A percentile compares a stretch with the other conserved stretches of the same genome.
Conservation (phyloP, 1,140 invertebrate species). For the Mycetomoellerius zeteki region DNA sequence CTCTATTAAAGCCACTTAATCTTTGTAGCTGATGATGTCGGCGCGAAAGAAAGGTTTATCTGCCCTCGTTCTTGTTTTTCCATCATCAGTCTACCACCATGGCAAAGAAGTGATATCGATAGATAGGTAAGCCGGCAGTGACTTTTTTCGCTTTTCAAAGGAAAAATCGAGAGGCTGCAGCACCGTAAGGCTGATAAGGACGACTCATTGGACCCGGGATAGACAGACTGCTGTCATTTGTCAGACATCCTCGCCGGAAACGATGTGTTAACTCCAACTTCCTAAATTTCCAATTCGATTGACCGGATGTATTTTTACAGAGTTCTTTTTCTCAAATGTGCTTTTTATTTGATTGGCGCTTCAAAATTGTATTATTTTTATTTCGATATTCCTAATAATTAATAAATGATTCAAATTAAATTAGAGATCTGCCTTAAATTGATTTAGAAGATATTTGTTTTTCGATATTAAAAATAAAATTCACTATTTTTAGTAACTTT, state of each 20-base stretch:
- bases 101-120: slow-evolving; percentile 77
- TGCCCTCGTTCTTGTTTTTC: slow-evolving; percentile 78
- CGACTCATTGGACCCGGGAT: slow-evolving; percentile 78
- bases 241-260: slow-evolving; percentile 68
- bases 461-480: neutral
- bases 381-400: neutral
- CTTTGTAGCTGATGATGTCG: slow-evolving; percentile 70
- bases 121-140: slow-evolving; percentile 68
- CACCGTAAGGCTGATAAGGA: slow-evolving; percentile 74
- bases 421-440: neutral
- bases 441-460: neutral
- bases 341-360: neutral
- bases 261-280: slow-evolving; percentile 56
- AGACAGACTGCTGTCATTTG: slow-evolving; percentile 81
- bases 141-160: slow-evolving; percentile 69
- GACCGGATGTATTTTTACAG: slow-evolving; percentile 53
- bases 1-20: slow-evolving; percentile 74
- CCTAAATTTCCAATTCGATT: slow-evolving; percentile 62
- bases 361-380: neutral
- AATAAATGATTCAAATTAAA: neutral
- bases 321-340: slow-evolving; percentile 3
- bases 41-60: slow-evolving; percentile 75
- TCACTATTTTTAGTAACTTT: neutral
- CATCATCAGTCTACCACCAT: slow-evolving; percentile 80
- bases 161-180: slow-evolving; percentile 73